Conservation (phyloP, 1,140 invertebrate species). For the Drosophila elegans region DNA sequence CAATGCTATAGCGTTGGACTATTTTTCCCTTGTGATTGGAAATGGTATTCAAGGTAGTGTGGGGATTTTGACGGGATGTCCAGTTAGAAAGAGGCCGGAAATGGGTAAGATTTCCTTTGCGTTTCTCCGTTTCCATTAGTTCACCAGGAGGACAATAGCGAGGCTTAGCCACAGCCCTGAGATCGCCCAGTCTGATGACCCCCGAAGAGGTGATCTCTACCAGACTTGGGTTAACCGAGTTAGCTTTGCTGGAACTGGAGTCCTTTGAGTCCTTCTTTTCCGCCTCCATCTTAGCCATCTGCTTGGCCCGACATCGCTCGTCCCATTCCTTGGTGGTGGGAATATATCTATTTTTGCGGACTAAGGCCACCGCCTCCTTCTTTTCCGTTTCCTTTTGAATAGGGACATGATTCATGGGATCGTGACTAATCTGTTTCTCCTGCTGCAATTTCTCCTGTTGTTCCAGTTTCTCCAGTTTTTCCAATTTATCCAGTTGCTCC, state of each 20-base stretch:
- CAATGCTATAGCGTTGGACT: constrained; percentile 43
- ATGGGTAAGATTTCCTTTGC: constrained; percentile 27
- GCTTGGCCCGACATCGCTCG: constrained; percentile 46
- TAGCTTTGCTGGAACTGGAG: constrained; percentile 1
- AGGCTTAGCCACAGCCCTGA: neutral
- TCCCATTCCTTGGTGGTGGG: constrained; percentile 71
- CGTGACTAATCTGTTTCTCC: neutral
- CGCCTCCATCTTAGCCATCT: neutral
- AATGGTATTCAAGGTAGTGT: neutral
- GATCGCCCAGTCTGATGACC: neutral
- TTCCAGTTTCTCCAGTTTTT: neutral
- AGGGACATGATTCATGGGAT: too few relatives aligned
- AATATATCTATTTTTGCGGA: constrained; percentile 47
- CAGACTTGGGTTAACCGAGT: too few relatives aligned
- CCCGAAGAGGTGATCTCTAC: neutral
- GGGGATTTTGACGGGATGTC: neutral
- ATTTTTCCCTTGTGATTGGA: neutral
- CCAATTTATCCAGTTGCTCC: neutral
- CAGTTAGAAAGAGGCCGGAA: constrained; percentile 1
- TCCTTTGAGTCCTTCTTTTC: neutral
- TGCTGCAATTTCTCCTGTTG: neutral
- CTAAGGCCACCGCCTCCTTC: neutral
- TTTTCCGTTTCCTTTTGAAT: neutral
- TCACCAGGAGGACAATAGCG: constrained; percentile 16
- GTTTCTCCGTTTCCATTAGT: constrained; percentile 1